phyloP scores from a whole-genome alignment of 2,797 vertebrate species.

The Borostomias antarcticus region DNA sequence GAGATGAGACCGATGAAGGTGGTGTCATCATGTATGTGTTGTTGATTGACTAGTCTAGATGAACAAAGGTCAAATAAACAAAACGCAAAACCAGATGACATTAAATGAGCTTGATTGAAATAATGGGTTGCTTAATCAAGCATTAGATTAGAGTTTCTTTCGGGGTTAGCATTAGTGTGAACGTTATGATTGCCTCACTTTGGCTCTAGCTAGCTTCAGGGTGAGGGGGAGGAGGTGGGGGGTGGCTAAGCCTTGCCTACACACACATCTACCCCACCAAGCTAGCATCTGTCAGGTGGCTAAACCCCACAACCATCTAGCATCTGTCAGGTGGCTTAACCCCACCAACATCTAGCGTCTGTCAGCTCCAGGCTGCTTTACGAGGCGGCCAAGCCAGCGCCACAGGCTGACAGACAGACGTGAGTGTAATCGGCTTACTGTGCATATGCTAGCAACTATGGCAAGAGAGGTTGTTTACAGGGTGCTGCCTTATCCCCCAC shows the following conservation, averaged over 20 bases:
- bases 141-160: neutral
- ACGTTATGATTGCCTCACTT: no score
- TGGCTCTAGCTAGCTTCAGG: neutral
- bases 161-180: neutral
- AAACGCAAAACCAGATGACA: neutral
- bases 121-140: neutral
- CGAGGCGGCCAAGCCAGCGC: neutral
- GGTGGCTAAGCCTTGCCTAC: neutral
- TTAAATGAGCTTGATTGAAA: neutral
- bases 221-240: neutral
- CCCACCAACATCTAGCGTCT: conserved; percentile 28
- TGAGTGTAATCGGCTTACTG: conserved; percentile 45
- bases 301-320: no score
- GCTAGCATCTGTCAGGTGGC: no score
- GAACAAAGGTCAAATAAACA: neutral
- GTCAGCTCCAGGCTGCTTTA: conserved; percentile 40
- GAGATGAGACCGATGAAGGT: no score
- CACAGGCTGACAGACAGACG: conserved; percentile 38
- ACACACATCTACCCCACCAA: no score
- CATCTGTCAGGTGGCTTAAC: no score
- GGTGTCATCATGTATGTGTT: no score
- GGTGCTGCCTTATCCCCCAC: conserved; percentile 59
- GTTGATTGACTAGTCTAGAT: no score
- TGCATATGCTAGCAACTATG: conserved; percentile 36
- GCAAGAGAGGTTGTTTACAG: conserved; percentile 55